A percentile compares a stretch with the other conserved stretches of the same genome.
phyloP scores from a whole-genome alignment of 2,888 invertebrate species.

The Xanthorhoe spadicearia region DNA sequence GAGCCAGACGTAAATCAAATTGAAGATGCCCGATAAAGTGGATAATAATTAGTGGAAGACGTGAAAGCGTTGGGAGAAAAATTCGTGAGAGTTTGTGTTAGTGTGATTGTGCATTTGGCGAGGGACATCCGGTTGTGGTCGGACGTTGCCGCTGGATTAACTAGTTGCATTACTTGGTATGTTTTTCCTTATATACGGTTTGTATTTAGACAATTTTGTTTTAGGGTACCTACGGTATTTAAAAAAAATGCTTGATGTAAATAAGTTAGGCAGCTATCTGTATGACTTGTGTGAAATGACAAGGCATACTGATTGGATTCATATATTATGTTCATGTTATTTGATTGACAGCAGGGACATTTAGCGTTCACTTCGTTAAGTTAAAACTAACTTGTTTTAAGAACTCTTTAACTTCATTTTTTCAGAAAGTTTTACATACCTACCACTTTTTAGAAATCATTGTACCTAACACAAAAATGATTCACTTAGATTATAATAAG shows the following conservation, averaged over 20 bases:
- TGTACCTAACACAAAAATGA: not conserved
- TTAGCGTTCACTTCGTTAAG: no score
- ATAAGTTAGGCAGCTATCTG: no score
- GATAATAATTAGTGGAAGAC: conserved; percentile 84
- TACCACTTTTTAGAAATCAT: not conserved
- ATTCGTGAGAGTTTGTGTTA: conserved; percentile 83
- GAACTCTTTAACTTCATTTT: not conserved
- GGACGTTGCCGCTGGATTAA: conserved; percentile 31
- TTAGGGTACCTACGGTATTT: not conserved
- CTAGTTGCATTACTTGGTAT: conserved; percentile 27
- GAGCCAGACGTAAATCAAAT: conserved; percentile 83
- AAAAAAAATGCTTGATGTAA: no score
- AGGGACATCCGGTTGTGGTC: conserved; percentile 76
- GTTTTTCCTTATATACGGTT: conserved; percentile 20
- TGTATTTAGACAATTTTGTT: not conserved
- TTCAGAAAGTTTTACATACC: not conserved
- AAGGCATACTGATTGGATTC: no score
- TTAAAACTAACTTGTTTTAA: not conserved
- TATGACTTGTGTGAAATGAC: no score
- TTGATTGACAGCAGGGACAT: no score
- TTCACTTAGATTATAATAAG: not conserved
- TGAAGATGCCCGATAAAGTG: conserved; percentile 85
- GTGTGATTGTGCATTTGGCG: conserved; percentile 82
- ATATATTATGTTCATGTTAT: no score
- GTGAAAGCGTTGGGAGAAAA: conserved; percentile 85